Conservation (phyloP, 2,113 vertebrate genomes). For the Procavia capensis region DNA sequence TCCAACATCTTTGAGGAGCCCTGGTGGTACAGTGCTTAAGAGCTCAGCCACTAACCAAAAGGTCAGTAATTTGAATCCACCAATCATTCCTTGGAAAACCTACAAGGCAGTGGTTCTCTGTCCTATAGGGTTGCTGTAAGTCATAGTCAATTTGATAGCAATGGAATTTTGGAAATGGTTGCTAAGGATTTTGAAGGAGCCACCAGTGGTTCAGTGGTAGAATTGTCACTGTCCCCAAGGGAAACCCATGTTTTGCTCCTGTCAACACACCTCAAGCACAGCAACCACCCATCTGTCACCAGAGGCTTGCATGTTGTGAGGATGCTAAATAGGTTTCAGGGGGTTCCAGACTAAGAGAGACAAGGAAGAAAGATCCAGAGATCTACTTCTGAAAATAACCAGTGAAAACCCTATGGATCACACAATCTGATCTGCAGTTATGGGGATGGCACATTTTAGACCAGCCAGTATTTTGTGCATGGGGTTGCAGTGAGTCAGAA, state of each 20-base stretch:
- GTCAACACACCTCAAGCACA: background rate
- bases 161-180: too few species aligned
- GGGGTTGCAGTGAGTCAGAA: too few species aligned
- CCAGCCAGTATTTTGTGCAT: background rate
- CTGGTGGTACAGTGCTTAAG: background rate
- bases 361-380: background rate
- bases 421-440: background rate
- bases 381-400: background rate
- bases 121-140: too few species aligned
- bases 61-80: too few species aligned
- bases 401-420: background rate
- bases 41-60: too few species aligned
- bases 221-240: background rate
- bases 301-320: background rate
- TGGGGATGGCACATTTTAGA: background rate
- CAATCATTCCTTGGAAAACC: too few species aligned
- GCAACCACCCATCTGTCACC: background rate
- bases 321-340: background rate
- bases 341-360: background rate
- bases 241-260: background rate
- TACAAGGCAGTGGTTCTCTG: too few species aligned
- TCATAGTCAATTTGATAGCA: too few species aligned
- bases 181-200: too few species aligned
- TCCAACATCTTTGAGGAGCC: too few species aligned
- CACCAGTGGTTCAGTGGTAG: background rate